Conservation (phyloP, 30 jellyfish, hydroid and myxozoan species). For the Catostylus mosaicus region DNA sequence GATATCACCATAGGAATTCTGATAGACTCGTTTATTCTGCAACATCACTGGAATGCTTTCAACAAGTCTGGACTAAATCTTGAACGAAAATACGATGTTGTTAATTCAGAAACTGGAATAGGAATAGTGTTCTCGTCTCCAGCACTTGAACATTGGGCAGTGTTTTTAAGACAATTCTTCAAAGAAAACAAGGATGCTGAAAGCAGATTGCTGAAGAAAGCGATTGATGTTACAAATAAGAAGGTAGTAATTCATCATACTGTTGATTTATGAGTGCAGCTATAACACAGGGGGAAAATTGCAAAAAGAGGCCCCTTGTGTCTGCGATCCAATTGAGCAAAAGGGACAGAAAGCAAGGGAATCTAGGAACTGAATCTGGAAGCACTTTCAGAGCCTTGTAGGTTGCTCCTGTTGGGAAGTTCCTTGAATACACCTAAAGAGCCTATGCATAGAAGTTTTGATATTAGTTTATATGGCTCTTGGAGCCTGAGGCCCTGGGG, state of each 20-base stretch:
- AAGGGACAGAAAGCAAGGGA: too few species aligned
- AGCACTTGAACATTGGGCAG: not conserved
- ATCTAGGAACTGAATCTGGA: too few species aligned
- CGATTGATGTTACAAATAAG: not conserved
- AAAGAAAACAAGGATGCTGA: constrained; percentile 1
- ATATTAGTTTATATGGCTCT: too few species aligned
- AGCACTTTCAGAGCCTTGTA: too few species aligned
- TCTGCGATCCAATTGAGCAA: too few species aligned
- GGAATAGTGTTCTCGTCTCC: not conserved
- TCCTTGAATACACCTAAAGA: too few species aligned
- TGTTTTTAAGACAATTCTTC: not conserved
- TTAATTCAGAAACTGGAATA: not conserved
- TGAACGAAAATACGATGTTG: not conserved
- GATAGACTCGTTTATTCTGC: not conserved
- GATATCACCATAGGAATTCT: not conserved
- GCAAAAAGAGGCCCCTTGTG: too few species aligned
- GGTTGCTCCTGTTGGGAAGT: too few species aligned
- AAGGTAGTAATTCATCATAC: not conserved
- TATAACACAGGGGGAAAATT: too few species aligned
- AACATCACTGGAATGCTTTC: not conserved
- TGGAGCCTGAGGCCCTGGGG: too few species aligned
- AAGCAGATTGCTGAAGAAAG: not conserved
- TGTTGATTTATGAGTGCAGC: too few species aligned
- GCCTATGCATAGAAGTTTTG: too few species aligned
- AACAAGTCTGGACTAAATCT: not conserved